phyloP scores from a whole-genome alignment of 1,140 invertebrate species.

The Bombus polaris region DNA sequence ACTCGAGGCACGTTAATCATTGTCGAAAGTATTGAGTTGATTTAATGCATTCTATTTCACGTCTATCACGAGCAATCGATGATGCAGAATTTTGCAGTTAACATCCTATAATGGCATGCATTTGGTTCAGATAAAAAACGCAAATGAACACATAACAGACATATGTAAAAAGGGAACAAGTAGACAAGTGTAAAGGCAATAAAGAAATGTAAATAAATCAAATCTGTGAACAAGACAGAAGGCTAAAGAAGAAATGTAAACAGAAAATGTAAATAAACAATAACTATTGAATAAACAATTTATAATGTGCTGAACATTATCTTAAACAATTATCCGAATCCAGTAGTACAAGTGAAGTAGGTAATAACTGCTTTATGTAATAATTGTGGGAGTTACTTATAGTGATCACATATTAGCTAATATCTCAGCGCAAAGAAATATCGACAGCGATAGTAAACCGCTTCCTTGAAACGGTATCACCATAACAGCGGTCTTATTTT shows the following conservation, averaged over 20 bases:
- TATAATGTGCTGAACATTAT: neutral
- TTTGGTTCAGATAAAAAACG: neutral
- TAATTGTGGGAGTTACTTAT: neutral
- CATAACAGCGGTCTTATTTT: neutral
- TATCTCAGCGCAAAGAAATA: slow-evolving; percentile 3
- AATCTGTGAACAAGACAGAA: neutral
- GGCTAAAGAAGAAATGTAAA: neutral
- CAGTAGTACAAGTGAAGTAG: neutral
- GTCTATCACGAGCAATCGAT: neutral
- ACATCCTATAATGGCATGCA: neutral
- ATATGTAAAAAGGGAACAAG: neutral
- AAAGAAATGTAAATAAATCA: neutral
- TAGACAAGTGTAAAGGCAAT: neutral
- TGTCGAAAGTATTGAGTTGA: neutral
- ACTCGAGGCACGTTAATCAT: neutral
- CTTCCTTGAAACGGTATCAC: neutral
- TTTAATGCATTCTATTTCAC: neutral
- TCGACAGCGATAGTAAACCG: slow-evolving; percentile 4
- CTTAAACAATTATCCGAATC: neutral
- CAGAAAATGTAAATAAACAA: neutral
- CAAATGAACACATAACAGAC: neutral
- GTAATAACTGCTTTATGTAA: neutral
- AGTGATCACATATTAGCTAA: neutral
- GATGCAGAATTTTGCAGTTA: neutral
- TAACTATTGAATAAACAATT: neutral